Evolutionary conservation across 2,888 invertebrate species (phyloP), one percentile per base, ranked within the genome.

Genomic region (Anthrax anthrax): DNA sequence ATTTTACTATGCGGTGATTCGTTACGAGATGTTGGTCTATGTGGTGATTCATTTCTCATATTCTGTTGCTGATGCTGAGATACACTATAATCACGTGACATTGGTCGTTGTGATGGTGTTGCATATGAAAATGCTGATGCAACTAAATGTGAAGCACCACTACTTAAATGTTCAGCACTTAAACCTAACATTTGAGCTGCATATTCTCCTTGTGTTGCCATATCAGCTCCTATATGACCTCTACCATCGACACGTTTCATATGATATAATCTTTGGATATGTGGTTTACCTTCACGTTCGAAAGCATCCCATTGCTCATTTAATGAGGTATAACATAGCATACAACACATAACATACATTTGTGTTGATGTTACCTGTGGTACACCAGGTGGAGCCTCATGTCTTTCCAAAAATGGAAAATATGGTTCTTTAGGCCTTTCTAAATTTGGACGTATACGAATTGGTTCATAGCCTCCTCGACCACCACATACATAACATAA

Each of bases 261-360:
- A 84, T 92, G 92, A 63, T 94, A 94, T 60, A 92, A 77, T 45
- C 94, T 73, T 64, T 91, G 89, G 53, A 80, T 75, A 64, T 88
- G 84, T 1, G 92, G 90, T 56, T 86, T 84, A 61, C 80, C 81
- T 58, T 83, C 84, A 39, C 83, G 72, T 70, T 94, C 92, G 65
- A 87, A 87, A 52, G 82, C 77, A 58, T 92, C 87, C 94, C 94
- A 94, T 69, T 94, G 94, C 65, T 90, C 85, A 47, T 82, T 75
- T 39, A 94, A 76, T 59, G 90, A 76, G 44, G 84, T 80, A 69
- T 84, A 87, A 70, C 94, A 94, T 29, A 92, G 77, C 65, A 80
- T 79, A 70, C 94, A 94, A 48, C 84, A 78, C 55, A 80, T 77
- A 37, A 87, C 82, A 38, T 73, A 72, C 29, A 57, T 52, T 55